Percentiles rank a stretch among this genome's conserved stretches.
phyloP scores from a whole-genome alignment of 2,888 invertebrate species.

The Polymixis flavicincta region DNA sequence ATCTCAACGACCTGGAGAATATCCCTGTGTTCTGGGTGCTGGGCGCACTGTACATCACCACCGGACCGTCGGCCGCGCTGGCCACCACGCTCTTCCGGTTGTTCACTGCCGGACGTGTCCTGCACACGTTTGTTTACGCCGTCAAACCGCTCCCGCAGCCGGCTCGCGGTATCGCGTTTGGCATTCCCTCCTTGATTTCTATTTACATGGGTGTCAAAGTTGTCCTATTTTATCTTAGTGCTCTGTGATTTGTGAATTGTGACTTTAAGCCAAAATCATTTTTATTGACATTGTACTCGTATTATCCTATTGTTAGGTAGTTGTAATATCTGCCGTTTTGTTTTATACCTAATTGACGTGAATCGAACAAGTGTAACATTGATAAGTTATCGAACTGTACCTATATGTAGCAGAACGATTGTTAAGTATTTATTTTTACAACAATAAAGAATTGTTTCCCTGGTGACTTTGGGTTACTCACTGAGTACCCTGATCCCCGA shows the following conservation, averaged over 20 bases:
- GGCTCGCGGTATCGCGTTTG: conserved; percentile 78
- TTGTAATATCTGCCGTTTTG: conserved; percentile 7
- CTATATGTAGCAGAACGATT: neutral
- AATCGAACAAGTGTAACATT: neutral
- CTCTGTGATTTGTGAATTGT: conserved; percentile 64
- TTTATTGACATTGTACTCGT: neutral
- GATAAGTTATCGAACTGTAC: conserved; percentile 9
- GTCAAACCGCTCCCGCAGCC: conserved; percentile 91
- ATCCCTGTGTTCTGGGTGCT: conserved; percentile 91
- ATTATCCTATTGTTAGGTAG: neutral
- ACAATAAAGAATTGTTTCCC: conserved; percentile 12
- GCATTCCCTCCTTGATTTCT: conserved; percentile 75
- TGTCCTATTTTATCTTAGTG: conserved; percentile 70
- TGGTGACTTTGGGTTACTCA: neutral
- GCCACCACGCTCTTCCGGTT: conserved; percentile 80
- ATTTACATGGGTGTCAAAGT: conserved; percentile 81
- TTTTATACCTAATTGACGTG: neutral
- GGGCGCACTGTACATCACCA: conserved; percentile 90
- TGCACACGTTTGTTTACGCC: conserved; percentile 92
- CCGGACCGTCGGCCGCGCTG: conserved; percentile 83
- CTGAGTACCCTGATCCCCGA: too few relatives aligned
- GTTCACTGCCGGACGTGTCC: conserved; percentile 88
- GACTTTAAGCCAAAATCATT: neutral
- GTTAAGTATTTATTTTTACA: conserved; percentile 12
- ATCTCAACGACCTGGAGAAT: conserved; percentile 93